Base-by-base conservation (phyloP, 2,888 invertebrate genomes). In the Oxytorus armatus region DNA sequence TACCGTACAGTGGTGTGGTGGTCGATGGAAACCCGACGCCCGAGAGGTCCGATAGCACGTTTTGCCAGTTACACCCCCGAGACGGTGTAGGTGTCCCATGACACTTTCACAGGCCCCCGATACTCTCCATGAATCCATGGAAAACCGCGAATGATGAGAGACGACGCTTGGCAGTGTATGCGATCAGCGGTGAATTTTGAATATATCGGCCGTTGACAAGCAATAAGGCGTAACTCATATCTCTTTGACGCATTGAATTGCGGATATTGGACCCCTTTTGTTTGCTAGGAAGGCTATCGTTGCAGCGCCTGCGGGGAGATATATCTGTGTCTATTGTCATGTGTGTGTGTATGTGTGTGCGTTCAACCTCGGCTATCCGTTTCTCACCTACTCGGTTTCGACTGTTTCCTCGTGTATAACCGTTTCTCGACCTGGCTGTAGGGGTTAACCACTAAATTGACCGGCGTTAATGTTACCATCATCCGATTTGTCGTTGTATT, bases 361-460 rank as follows among this genome's bases (percentile, higher is more conserved):
- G 25, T 36, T 23, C 21, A 21, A 36, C 39, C 47, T 25, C 57
- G 51, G 8, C 16, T 59, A 51, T 44, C 18, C 51, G 11, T 63
- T 42, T 55, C 53, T 47, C 42, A 33, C 14, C 51, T 8, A 11
- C n/a, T 36, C 5, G 16, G 18, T 21, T 18, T 61, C n/a, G 14
- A 59, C 21, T 5, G 16, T 39, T 8, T 29, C 36, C 47, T 11
- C 59, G 23, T n/a, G n/a, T 7, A 59, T 21, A 42, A 16, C 8
- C 44, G 11, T 69, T 65, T 39, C 74, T 47, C 69, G 25, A 42
- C 16, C 36, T 36, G 36, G 39, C 23, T 55, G 14, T 25, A 18
- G 3, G 59, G 36, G 55, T 61, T 16, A 47, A 68, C 80, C 55
- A 47, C 63, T 51, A 63, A 80, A 80, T 80, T 76, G 72, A 29